A percentile compares a stretch with the other conserved stretches of the same genome.
These are phyloP conservation scores for Campoletis raptor DNA, from an alignment of 2,888 invertebrate genomes.

Conservation along the genomic window DNA sequence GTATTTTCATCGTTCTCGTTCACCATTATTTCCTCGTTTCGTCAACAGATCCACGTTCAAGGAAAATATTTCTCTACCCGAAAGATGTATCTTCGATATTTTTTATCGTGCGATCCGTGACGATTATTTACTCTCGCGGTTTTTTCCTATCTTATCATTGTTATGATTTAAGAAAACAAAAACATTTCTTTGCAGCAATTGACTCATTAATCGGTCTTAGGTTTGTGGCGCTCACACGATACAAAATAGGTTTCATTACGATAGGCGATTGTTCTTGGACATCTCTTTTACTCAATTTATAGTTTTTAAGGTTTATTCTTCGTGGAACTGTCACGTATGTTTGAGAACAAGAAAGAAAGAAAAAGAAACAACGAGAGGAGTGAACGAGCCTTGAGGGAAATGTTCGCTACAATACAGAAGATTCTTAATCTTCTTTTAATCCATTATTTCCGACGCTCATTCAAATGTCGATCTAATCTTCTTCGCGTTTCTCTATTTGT, in stretches of 20 bases:
- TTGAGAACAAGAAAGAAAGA: slow-evolving; percentile 15
- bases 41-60: slow-evolving; percentile 39
- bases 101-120: slow-evolving; percentile 39
- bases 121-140: not conserved
- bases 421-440: slow-evolving; percentile 14
- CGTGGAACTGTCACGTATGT: slow-evolving; percentile 53
- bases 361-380: slow-evolving; percentile 6
- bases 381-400: slow-evolving; percentile 18
- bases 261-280: slow-evolving; percentile 71
- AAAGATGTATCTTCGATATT: slow-evolving; percentile 47
- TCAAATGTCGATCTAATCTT: slow-evolving; percentile 35
- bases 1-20: slow-evolving; percentile 44
- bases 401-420: slow-evolving; percentile 23
- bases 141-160: slow-evolving; percentile 2
- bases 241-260: slow-evolving; percentile 76
- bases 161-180: slow-evolving; percentile 11
- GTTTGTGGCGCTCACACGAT: slow-evolving; percentile 77
- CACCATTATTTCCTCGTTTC: slow-evolving; percentile 61
- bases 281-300: slow-evolving; percentile 53
- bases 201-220: slow-evolving; percentile 78
- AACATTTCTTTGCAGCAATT: slow-evolving; percentile 74
- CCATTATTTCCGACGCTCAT: slow-evolving; percentile 24
- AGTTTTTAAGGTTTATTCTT: slow-evolving; percentile 58
- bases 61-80: slow-evolving; percentile 39
- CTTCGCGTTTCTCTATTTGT: slow-evolving; percentile 6